Evolutionary conservation across 2,888 invertebrate species (phyloP).

Genomic region (Ypsolopha sequella): DNA sequence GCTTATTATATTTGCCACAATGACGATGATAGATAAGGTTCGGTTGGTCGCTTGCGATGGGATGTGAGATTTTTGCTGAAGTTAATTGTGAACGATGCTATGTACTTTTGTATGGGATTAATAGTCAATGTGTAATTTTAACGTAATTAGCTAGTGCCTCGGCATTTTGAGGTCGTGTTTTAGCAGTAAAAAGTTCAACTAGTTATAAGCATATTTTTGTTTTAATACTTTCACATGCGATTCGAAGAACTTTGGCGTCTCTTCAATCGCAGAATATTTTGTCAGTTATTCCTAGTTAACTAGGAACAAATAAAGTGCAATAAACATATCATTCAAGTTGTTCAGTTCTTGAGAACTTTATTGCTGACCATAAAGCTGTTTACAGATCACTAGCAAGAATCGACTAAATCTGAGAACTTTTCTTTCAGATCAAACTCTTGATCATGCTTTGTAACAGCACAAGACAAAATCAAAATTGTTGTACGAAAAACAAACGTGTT

Average conservation of each 20-base stretch:
- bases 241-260: neutral
- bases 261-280: neutral
- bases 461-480: no score
- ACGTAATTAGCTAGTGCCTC: neutral
- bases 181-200: constrained; percentile 4
- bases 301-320: constrained; percentile 12
- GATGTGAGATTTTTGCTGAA: neutral
- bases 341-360: neutral
- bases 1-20: neutral
- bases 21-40: neutral
- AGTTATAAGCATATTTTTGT: neutral
- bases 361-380: no score
- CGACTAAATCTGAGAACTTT: no score
- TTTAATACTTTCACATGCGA: neutral
- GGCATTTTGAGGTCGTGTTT: neutral
- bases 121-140: constrained; percentile 3
- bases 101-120: constrained; percentile 1
- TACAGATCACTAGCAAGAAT: no score
- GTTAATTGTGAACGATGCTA: neutral
- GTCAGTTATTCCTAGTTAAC: constrained; percentile 4
- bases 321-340: constrained; percentile 16
- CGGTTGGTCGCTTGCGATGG: neutral
- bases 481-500: neutral
- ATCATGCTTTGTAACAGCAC: no score
- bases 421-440: no score